Conservation (phyloP, 2,113 vertebrate genomes). For the Cynoglossus semilaevis region DNA sequence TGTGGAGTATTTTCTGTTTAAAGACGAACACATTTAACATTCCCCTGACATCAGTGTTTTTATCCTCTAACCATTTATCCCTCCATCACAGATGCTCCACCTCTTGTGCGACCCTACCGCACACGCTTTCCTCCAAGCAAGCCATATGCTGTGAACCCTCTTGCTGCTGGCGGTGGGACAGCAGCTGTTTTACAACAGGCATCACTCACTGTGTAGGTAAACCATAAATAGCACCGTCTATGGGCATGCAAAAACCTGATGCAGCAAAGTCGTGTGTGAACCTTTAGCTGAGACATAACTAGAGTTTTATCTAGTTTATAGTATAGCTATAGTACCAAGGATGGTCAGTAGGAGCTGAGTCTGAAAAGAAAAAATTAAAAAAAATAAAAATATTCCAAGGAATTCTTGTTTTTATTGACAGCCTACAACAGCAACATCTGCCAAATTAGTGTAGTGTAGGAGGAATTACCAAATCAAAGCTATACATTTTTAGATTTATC, state of each 20-base stretch:
- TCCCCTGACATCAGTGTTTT: neutral
- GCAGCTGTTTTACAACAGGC: constrained; percentile 65
- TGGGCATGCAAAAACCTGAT: neutral
- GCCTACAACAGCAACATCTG: too few species aligned
- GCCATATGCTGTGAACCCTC: constrained; percentile 57
- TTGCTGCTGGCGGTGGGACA: constrained; percentile 48
- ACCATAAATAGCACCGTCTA: neutral
- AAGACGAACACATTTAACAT: neutral
- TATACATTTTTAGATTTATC: too few species aligned
- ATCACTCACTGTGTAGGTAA: constrained; percentile 20
- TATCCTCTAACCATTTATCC: constrained; percentile 9
- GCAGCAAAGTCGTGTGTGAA: neutral
- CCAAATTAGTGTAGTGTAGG: too few species aligned
- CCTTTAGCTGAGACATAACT: neutral
- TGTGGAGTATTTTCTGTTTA: neutral
- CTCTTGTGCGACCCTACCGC: constrained; percentile 5
- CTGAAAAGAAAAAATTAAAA: too few species aligned
- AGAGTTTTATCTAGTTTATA: neutral
- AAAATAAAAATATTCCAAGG: too few species aligned
- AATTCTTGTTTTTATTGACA: too few species aligned
- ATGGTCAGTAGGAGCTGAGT: too few species aligned
- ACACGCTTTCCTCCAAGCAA: constrained; percentile 47
- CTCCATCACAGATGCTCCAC: constrained; percentile 20
- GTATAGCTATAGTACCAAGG: too few species aligned
- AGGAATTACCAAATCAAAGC: too few species aligned